Conservation (phyloP, 92 coral and sea anemone species). For the Bergia puertoricense region DNA sequence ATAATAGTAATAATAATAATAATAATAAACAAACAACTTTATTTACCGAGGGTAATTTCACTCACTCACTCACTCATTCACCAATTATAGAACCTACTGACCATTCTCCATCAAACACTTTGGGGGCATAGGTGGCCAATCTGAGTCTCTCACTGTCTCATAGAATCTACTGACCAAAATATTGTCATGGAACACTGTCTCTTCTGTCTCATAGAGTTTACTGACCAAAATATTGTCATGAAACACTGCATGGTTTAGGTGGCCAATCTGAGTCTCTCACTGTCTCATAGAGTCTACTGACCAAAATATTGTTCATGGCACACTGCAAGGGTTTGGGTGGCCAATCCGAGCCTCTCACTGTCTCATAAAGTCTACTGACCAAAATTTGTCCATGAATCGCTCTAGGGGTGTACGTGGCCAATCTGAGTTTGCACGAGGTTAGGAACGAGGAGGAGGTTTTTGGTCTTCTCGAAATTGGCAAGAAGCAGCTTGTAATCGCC, state of each 20-base stretch:
- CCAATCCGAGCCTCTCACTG: conserved; percentile 35
- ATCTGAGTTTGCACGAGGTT: conserved; percentile 79
- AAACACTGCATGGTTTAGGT: conserved; percentile 69
- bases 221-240: not conserved
- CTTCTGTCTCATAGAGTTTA: too few relatives aligned
- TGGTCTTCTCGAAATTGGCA: conserved; percentile 77
- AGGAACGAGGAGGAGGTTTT: conserved; percentile 79
- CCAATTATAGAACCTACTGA: not conserved
- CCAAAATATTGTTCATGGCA: too few relatives aligned
- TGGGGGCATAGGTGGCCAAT: conserved; percentile 70
- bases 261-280: conserved; percentile 40
- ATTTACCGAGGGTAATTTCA: too few relatives aligned
- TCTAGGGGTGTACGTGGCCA: conserved; percentile 84
- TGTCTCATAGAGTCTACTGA: too few relatives aligned
- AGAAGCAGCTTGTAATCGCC: conserved; percentile 87
- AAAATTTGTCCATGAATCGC: not conserved
- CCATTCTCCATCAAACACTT: not conserved
- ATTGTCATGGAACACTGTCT: too few relatives aligned
- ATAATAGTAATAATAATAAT: too few relatives aligned
- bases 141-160: not conserved
- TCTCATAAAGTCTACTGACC: not conserved
- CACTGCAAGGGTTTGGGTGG: conserved; percentile 60
- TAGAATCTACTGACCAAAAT: too few relatives aligned
- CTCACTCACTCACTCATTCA: too few relatives aligned
- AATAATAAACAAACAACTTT: too few relatives aligned